Evolutionary conservation across 2,888 invertebrate genomes (phyloP).

Genomic region (Pollenia amentaria): DNA sequence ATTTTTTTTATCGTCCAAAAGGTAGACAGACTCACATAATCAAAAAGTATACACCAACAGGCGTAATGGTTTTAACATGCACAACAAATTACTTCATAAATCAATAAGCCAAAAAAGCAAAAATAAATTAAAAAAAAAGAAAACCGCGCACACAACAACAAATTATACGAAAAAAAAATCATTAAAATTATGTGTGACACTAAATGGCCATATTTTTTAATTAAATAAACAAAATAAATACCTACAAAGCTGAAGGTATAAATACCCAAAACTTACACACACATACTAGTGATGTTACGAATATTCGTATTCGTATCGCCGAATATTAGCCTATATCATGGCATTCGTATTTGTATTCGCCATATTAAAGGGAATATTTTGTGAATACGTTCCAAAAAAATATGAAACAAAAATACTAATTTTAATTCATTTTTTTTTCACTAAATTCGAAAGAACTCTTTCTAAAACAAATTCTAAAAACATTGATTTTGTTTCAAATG

Average conservation of each 20-base stretch:
- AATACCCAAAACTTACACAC: slow-evolving; percentile 7
- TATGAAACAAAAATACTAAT: no score
- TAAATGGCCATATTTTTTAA: slow-evolving; percentile 72
- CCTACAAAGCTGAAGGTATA: slow-evolving; percentile 13
- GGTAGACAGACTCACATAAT: neutral
- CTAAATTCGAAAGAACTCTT: no score
- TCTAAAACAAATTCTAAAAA: no score
- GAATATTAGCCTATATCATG: no score
- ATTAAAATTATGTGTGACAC: slow-evolving; percentile 67
- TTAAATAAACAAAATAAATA: slow-evolving; percentile 64
- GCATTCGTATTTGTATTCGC: no score
- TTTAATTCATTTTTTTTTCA: no score
- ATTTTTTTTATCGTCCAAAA: no score
- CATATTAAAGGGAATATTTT: no score
- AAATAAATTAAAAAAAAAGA: neutral
- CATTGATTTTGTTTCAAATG: no score
- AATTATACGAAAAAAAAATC: slow-evolving; percentile 28
- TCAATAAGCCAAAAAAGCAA: slow-evolving; percentile 54
- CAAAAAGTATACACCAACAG: neutral
- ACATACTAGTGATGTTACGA: neutral
- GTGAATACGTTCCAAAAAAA: no score
- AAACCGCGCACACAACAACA: neutral
- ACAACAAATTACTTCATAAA: slow-evolving; percentile 54
- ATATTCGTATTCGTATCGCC: no score
- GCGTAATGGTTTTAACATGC: slow-evolving; percentile 28